Base-by-base conservation (phyloP, 2,888 invertebrate genomes). In the Epsilonema sp. region DNA sequence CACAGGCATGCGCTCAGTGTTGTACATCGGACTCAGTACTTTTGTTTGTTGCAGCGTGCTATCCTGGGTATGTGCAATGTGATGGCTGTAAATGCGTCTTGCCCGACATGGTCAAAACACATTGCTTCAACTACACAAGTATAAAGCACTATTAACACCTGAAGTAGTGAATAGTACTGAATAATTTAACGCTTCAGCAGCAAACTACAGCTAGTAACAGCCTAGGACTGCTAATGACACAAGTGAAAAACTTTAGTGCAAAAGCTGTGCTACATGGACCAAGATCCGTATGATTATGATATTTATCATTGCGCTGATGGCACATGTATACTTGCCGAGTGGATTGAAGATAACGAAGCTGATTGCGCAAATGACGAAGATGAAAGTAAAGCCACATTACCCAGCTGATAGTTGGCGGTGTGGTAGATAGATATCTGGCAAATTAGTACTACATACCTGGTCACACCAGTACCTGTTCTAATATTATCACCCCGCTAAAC, bases 11-110 rank as follows among this genome's bases (percentile, higher is more conserved):
- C n/a, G n/a, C n/a, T 39, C 16, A 21, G 42, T 42, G 24, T 42
- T 13, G 5, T 13, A 16, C 16, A 42, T 13, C 5, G 11, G 23
- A 31, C 31, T 22, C 42, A 11, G 5, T 22, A 20, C 24, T 16
- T 22, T 42, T 13, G 8, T 22, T 23, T 20, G 3, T 36, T 44
- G 13, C 23, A 44, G 44, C n/a, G 8, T 44, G 44, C 36, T 37
- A 23, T 11, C 44, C 36, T 4, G 44, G 44, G 16, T 19, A 37
- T n/a, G 36, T 36, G 4, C 36, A 37, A 24, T 44, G 44, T 44
- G 44, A 44, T 24, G 44, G 44, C 20, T 44, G 44, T 36, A 44
- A 44, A 44, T 44, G 44, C 36, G 44, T 44, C 37, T 36, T 20
- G 11, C 31, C 44, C 8, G 44, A 44, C 16, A 36, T 37, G 16